Evolutionary conservation across 2,888 invertebrate species (phyloP), one percentile per base, ranked within the genome.

Genomic region (Therioaphis trifolii): DNA sequence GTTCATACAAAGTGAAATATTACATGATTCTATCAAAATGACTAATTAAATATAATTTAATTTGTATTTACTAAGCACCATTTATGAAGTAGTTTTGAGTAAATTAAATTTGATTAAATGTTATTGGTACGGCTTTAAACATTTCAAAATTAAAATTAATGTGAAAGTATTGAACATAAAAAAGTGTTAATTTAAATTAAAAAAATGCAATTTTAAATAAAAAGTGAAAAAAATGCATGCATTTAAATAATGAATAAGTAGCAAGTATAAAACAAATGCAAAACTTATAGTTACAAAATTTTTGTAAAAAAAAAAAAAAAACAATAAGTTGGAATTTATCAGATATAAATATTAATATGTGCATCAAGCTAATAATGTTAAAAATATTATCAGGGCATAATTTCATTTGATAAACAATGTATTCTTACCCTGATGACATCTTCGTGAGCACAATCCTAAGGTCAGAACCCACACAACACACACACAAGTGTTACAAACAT

Each of bases 381-480:
- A 84, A 68, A 40, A 61, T 77, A 76, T 77, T 68, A 71, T 84
- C 66, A 77, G 84, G 75, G 68, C 40, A 69, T 76, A 77, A 61
- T 82, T 63, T 63, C 49, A 63, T 74, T 66, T 63, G 29, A 74
- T 71, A 71, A 58, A 69, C n/a, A 71, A 52, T 74, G n/a, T 63
- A 46, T 61, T 61, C 85, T 85, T 85, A 85, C 85, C 85, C 85
- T 84, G 72, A 85, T 79, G 84, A 85, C 78, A 69, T 84, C 79
- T 72, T 85, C 85, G 63, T 85, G 85, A 52, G 52, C 74, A 76
- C 52, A 63, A 77, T 87, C 86, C 86, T 85, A 87, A 87, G 84
- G 84, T 85, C 87, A 87, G 87, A 87, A 87, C 87, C 88, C 86
- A 88, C 87, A 87, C 87, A 88, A 88, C 85, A 86, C 85, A 88